Evolutionary conservation across 2,797 vertebrate species (phyloP).

Genomic region (Taenioides sp.): DNA sequence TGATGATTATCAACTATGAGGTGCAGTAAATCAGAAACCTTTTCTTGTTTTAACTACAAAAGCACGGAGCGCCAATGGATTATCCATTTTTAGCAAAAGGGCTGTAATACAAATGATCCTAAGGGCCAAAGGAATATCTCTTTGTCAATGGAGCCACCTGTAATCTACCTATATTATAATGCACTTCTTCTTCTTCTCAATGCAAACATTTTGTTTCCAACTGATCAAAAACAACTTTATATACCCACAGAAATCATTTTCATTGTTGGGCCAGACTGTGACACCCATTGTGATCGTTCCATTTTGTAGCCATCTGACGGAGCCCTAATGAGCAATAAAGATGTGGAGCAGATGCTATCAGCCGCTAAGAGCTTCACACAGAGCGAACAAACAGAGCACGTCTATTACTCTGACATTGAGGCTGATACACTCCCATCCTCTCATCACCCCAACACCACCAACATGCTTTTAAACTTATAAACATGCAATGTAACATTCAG

Average conservation of each 20-base stretch:
- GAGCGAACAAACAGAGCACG: conserved; percentile 9
- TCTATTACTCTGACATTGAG: conserved; percentile 23
- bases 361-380: conserved; percentile 28
- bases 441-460: background rate
- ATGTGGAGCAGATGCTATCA: conserved; percentile 27
- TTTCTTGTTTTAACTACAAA: background rate
- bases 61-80: conserved; percentile 23
- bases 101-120: background rate
- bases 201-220: background rate
- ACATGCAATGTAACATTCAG: background rate
- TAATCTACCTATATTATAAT: background rate
- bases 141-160: background rate
- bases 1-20: background rate
- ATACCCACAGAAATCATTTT: background rate
- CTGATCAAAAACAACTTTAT: background rate
- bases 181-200: background rate
- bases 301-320: conserved; percentile 19
- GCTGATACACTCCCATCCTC: background rate
- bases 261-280: background rate
- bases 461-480: background rate
- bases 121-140: background rate
- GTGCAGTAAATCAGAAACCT: background rate
- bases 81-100: conserved; percentile 37
- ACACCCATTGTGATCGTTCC: background rate
- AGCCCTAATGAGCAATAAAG: conserved; percentile 41